These are phyloP conservation scores for Pachycephala philippinensis DNA, from an alignment of 2,113 vertebrate genomes.

Conservation along the genomic window DNA sequence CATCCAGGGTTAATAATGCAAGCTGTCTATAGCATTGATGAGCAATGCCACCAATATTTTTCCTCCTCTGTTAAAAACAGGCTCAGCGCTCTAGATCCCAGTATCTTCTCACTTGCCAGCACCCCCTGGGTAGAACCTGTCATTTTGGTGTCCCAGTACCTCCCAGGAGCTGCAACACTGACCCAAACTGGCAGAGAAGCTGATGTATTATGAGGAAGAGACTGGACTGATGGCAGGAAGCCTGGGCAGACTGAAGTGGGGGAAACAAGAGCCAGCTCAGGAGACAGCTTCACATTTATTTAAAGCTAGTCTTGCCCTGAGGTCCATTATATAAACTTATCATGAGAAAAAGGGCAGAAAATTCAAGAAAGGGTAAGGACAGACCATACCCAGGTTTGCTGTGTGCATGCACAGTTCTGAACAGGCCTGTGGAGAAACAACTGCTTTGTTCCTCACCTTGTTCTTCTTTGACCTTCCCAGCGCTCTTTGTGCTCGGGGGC, in stretches of 20 bases:
- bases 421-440: not conserved
- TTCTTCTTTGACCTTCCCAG: slow-evolving; percentile 84
- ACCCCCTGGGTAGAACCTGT: not conserved
- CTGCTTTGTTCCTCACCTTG: slow-evolving; percentile 72
- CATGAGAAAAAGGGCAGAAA: not conserved
- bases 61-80: not conserved
- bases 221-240: not conserved
- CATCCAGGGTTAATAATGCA: not conserved
- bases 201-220: not conserved
- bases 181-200: not conserved
- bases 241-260: not conserved
- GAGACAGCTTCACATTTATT: not conserved
- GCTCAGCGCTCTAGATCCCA: not conserved
- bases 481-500: slow-evolving; percentile 77
- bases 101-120: not conserved
- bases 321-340: not conserved
- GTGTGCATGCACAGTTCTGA: not conserved
- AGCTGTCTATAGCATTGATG: not conserved
- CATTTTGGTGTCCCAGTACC: not conserved
- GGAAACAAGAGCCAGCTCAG: not conserved
- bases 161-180: not conserved
- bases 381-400: not conserved
- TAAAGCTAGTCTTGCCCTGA: not conserved
- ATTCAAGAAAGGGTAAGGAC: not conserved
- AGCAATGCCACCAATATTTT: not conserved